Base-by-base conservation (phyloP, 2,888 invertebrate genomes). In the Dasypogon diadema region DNA sequence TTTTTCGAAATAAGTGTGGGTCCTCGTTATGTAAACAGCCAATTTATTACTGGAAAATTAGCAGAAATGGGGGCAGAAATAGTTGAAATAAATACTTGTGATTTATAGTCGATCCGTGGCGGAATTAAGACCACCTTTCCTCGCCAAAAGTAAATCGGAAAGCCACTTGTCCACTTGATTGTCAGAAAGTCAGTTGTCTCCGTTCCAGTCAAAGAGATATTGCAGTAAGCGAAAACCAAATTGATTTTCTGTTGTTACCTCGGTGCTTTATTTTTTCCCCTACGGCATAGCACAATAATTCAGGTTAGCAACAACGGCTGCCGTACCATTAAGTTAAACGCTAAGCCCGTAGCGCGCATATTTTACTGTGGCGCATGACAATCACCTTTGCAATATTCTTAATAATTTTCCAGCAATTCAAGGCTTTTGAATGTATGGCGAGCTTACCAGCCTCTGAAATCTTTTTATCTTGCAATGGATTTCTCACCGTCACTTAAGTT, bases 351-450 rank as follows among this genome's bases (percentile, higher is more conserved):
- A 46, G 37, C 26, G 65, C 22, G 65, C 46, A 48, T 48, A 65
- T 65, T 65, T 65, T 48, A 65, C 14, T 37, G 12, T 21, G 60
- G 37, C 18, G 48, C 26, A 65, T 37, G 65, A 65, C 65, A 65
- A 48, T 65, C 65, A 65, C 65, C 65, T 65, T 65, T 46, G 65
- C 46, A 24, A 65, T 46, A 65, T 65, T 65, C 65, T 65, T 48
- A 65, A 65, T 65, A 42, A 65, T 24, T 42, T 63, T 48, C 65
- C 42, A 46, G 24, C 48, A 42, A 65, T 22, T 65, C 65, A 65
- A 65, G 65, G 65, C 65, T 65, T 46, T 46, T 42, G 46, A 65
- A 22, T 18, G 65, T 24, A 21, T 8, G 46, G 42, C 22, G 37
- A 65, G 8, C 10, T 63, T 34, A 46, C 18, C 42, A 42, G 42